Percentiles rank a stretch among this genome's conserved stretches.
Conservation (phyloP, 2,113 vertebrate species). For the Thalassoma bifasciatum region DNA sequence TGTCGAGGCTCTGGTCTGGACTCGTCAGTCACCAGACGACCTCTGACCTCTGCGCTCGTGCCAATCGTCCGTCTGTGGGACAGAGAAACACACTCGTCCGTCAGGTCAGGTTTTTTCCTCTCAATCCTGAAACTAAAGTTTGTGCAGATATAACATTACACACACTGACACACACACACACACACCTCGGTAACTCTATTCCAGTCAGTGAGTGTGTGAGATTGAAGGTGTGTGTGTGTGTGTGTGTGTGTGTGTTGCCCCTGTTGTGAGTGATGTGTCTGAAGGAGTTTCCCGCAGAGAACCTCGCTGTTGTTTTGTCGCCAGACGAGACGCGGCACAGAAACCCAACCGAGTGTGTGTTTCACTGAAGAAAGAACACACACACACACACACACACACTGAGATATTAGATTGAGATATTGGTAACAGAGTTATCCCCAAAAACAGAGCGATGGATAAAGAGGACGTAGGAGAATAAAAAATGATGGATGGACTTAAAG, state of each 20-base stretch:
- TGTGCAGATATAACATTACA: conserved; percentile 5
- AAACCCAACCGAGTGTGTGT: too few relatives aligned
- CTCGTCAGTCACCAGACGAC: conserved; percentile 37
- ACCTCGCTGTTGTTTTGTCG: conserved; percentile 52
- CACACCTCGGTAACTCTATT: too few relatives aligned
- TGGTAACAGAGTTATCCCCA: too few relatives aligned
- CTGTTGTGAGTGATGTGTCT: conserved; percentile 54
- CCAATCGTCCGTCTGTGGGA: conserved; percentile 7
- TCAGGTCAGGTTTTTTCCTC: neutral
- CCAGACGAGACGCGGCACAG: conserved; percentile 25
- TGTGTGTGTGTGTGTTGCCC: conserved; percentile 26
- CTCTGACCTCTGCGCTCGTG: conserved; percentile 40
- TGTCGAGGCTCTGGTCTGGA: conserved; percentile 33
- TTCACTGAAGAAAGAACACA: too few relatives aligned
- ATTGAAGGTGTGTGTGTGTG: conserved; percentile 6
- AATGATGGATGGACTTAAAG: too few relatives aligned
- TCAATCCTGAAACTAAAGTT: too few relatives aligned
- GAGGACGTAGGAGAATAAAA: too few relatives aligned
- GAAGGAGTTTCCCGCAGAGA: conserved; percentile 57
- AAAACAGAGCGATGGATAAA: too few relatives aligned
- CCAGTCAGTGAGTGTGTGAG: neutral
- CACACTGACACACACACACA: neutral
- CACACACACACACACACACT: too few relatives aligned
- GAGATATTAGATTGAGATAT: too few relatives aligned
- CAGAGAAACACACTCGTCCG: conserved; percentile 4